Conservation (phyloP, 2,113 vertebrate species). For the Circaetus cinerascens region DNA sequence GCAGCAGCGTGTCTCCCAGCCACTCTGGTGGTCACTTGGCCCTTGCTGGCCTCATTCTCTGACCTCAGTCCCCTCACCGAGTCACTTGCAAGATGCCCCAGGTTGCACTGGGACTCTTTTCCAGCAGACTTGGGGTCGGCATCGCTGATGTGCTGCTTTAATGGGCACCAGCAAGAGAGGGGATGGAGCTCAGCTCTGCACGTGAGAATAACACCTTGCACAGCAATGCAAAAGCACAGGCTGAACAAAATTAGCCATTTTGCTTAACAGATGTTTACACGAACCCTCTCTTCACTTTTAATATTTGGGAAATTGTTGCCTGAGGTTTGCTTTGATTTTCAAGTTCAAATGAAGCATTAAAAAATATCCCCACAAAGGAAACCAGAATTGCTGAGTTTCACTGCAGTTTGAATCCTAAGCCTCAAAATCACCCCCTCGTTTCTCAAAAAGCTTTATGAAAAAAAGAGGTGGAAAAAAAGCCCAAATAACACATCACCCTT, state of each 20-base stretch:
- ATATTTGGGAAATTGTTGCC: not conserved
- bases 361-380: not conserved
- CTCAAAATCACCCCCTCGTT: not conserved
- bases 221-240: not conserved
- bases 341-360: not conserved
- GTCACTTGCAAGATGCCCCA: accelerated
- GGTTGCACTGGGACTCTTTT: not conserved
- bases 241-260: not conserved
- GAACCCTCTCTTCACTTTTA: not conserved
- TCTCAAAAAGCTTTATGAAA: not conserved
- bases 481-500: not conserved
- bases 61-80: accelerated
- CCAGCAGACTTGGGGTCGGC: not conserved
- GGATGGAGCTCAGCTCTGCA: not conserved
- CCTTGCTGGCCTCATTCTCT: not conserved
- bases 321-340: not conserved
- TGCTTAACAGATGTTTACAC: not conserved
- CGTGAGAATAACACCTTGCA: not conserved
- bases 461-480: accelerated
- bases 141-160: not conserved
- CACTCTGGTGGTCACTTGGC: accelerated
- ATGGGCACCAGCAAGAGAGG: too few species aligned
- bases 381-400: not conserved
- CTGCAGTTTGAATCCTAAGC: not conserved
- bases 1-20: accelerated